Evolutionary conservation across 2,113 vertebrate species (phyloP).

Genomic region (Malurus melanocephalus): DNA sequence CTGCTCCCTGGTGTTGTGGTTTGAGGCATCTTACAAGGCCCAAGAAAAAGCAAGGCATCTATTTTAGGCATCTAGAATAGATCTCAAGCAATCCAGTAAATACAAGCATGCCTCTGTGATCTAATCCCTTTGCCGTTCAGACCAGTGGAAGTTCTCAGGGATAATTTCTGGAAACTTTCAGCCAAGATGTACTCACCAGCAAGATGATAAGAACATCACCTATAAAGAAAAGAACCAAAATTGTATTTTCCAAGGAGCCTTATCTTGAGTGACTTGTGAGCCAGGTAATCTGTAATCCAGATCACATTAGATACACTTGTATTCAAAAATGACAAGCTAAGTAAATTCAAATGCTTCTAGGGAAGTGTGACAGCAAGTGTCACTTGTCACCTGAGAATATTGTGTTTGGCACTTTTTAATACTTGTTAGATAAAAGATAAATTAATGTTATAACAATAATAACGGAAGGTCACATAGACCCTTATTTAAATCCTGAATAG

Average conservation of each 20-base stretch:
- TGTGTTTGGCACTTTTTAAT: background rate
- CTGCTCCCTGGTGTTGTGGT: background rate
- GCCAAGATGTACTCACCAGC: background rate
- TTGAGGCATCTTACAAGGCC: background rate
- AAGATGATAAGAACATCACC: background rate
- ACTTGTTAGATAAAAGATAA: background rate
- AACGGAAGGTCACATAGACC: background rate
- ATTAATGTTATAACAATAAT: background rate
- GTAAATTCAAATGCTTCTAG: background rate
- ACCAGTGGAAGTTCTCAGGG: background rate
- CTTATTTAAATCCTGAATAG: background rate
- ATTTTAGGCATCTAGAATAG: background rate
- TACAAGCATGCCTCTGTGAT: background rate
- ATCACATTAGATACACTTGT: background rate
- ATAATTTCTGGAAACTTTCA: background rate
- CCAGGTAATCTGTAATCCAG: too few relatives aligned
- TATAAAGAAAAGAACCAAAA: background rate
- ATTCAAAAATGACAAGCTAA: background rate
- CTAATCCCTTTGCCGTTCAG: background rate
- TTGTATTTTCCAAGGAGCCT: background rate
- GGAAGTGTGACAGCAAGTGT: background rate
- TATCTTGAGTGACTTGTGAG: background rate
- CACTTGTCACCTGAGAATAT: background rate
- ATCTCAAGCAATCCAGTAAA: background rate
- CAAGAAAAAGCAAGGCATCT: rapidly evolving